Conservation (phyloP, 2,113 vertebrate genomes). For the Hydropotes inermis region DNA sequence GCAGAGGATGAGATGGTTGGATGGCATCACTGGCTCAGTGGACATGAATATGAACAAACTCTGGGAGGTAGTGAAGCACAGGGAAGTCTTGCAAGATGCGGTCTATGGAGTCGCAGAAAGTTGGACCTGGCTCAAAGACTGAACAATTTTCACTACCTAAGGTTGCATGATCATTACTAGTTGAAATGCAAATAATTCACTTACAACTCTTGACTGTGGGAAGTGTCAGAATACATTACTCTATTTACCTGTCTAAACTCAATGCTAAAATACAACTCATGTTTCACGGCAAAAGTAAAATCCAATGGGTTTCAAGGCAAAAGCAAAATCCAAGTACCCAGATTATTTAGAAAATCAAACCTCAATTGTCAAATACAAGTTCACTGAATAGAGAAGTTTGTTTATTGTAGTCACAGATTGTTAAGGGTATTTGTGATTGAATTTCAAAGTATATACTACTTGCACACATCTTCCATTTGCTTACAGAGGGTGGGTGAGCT, state of each 20-base stretch:
- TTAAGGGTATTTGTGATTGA: neutral
- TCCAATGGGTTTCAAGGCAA: neutral
- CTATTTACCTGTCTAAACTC: neutral
- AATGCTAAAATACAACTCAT: neutral
- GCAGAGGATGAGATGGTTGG: neutral
- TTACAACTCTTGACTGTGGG: neutral
- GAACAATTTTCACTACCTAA: neutral
- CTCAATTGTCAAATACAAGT: neutral
- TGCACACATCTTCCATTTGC: neutral
- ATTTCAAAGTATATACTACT: neutral
- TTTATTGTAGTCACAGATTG: neutral
- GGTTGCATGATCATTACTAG: neutral
- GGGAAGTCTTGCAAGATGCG: neutral
- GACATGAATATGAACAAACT: neutral
- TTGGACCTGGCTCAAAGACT: neutral
- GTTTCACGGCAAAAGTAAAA: neutral
- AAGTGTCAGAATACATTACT: neutral
- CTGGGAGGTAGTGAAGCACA: neutral
- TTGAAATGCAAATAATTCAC: constrained; percentile 1
- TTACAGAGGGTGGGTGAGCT: neutral
- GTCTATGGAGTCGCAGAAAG: neutral
- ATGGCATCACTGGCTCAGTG: neutral
- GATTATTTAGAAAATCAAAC: neutral
- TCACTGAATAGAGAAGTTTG: neutral
- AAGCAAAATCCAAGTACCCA: neutral